These are phyloP conservation scores for Drosophila neoperkinsi DNA, from an alignment of 2,888 invertebrate species.

Conservation along the genomic window DNA sequence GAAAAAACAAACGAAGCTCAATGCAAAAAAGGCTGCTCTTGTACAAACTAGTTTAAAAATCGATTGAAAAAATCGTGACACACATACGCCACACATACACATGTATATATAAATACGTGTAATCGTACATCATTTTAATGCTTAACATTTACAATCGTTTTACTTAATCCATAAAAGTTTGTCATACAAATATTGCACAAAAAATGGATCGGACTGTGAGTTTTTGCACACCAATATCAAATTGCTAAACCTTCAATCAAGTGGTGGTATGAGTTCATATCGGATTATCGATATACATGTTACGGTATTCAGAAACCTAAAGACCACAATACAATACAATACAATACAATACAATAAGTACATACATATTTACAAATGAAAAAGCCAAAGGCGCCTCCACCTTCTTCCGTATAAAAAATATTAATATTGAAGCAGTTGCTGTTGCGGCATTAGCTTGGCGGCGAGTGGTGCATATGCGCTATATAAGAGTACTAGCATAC, in stretches of 20 bases:
- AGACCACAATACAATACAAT: conserved; percentile 70
- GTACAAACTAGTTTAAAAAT: conserved; percentile 77
- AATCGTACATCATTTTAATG: conserved; percentile 48
- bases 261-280: conserved; percentile 75
- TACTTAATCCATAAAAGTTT: conserved; percentile 77
- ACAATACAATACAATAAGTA: conserved; percentile 56
- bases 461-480: conserved; percentile 23
- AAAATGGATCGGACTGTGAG: conserved; percentile 81
- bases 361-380: conserved; percentile 72
- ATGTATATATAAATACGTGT: conserved; percentile 17
- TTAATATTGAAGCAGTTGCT: conserved; percentile 51
- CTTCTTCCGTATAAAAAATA: conserved; percentile 69
- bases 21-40: conserved; percentile 77
- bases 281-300: conserved; percentile 28
- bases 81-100: conserved; percentile 14
- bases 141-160: conserved; percentile 58
- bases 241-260: conserved; percentile 72
- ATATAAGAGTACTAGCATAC: conserved; percentile 32
- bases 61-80: conserved; percentile 47
- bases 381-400: conserved; percentile 54
- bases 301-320: conserved; percentile 75
- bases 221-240: conserved; percentile 66
- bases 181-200: conserved; percentile 83
- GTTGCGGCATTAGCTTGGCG: conserved; percentile 51
- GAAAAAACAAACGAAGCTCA: conserved; percentile 69